These are phyloP conservation scores for Sebastes vulpes DNA, from an alignment of 2,797 vertebrate genomes.

Conservation along the genomic window DNA sequence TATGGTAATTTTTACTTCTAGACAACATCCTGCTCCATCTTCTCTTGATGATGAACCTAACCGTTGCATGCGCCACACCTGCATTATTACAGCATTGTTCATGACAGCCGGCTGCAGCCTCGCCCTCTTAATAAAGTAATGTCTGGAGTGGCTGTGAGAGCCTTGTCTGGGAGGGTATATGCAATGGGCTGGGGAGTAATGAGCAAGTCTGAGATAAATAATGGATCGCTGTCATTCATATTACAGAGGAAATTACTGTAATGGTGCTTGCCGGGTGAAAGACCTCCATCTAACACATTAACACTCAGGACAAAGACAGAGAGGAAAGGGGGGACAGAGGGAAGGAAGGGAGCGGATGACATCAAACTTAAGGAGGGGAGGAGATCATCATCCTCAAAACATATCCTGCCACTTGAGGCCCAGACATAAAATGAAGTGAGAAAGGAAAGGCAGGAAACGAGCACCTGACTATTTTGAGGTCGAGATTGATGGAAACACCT, in stretches of 20 bases:
- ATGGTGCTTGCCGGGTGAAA: conserved; percentile 84
- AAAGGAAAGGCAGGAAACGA: conserved; percentile 72
- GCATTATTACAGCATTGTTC: conserved; percentile 62
- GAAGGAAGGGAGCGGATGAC: conserved; percentile 63
- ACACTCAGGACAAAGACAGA: conserved; percentile 79
- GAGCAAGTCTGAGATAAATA: conserved; percentile 87
- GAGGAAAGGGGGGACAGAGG: conserved; percentile 59
- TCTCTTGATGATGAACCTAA: conserved; percentile 50
- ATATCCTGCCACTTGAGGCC: conserved; percentile 57
- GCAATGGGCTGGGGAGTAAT: conserved; percentile 79
- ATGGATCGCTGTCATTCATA: conserved; percentile 87
- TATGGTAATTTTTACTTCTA: conserved; percentile 42
- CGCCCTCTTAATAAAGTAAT: conserved; percentile 80
- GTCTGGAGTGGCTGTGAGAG: conserved; percentile 78
- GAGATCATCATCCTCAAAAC: conserved; percentile 60
- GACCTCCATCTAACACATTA: conserved; percentile 86
- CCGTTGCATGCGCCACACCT: conserved; percentile 55
- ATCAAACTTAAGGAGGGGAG: conserved; percentile 53
- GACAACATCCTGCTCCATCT: conserved; percentile 18
- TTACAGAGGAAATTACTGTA: conserved; percentile 89
- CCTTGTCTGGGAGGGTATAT: conserved; percentile 72
- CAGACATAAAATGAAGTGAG: conserved; percentile 56
- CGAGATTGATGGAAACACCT: conserved; percentile 68
- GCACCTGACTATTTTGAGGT: conserved; percentile 73
- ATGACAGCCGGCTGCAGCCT: conserved; percentile 57